phyloP scores from a whole-genome alignment of 2,113 vertebrate genomes.

The Reinhardtius hippoglossoides region DNA sequence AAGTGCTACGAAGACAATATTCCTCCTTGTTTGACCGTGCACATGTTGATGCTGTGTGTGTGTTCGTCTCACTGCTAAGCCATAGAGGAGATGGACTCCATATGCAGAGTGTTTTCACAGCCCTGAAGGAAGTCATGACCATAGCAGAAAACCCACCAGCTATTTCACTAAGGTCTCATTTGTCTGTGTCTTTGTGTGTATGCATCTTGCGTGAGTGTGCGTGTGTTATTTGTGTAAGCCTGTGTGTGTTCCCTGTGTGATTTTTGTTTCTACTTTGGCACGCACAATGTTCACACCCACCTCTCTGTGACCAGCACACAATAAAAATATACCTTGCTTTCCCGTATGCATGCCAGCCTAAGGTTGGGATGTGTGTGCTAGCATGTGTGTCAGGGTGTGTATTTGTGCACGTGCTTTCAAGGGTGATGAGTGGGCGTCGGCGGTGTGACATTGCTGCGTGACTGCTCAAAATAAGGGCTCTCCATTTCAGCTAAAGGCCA shows the following conservation, averaged over 20 bases:
- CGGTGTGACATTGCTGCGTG: slow-evolving; percentile 34
- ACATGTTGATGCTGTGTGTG: slow-evolving; percentile 58
- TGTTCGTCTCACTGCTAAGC: slow-evolving; percentile 65
- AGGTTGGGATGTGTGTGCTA: slow-evolving; percentile 22
- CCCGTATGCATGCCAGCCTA: slow-evolving; percentile 23
- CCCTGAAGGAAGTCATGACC: slow-evolving; percentile 79
- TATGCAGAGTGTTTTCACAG: slow-evolving; percentile 80
- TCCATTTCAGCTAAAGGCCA: slow-evolving; percentile 37
- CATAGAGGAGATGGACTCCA: slow-evolving; percentile 80
- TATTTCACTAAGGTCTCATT: slow-evolving; percentile 75
- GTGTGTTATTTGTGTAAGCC: slow-evolving; percentile 58
- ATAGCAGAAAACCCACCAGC: slow-evolving; percentile 70
- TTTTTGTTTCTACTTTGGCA: slow-evolving; percentile 50
- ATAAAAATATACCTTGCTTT: slow-evolving; percentile 61
- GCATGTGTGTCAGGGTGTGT: slow-evolving; percentile 9
- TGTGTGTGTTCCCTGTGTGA: slow-evolving; percentile 59
- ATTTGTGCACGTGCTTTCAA: slow-evolving; percentile 26
- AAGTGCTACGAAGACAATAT: slow-evolving; percentile 48
- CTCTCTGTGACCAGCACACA: slow-evolving; percentile 52
- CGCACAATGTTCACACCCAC: slow-evolving; percentile 56
- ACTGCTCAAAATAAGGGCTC: slow-evolving; percentile 34
- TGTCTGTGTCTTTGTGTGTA: slow-evolving; percentile 68
- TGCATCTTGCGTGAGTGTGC: slow-evolving; percentile 49
- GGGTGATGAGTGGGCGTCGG: slow-evolving; percentile 47
- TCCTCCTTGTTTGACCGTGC: slow-evolving; percentile 71